A percentile compares a stretch with the other conserved stretches of the same genome.
phyloP scores from a whole-genome alignment of 2,113 vertebrate genomes.

The Corvus cornix region DNA sequence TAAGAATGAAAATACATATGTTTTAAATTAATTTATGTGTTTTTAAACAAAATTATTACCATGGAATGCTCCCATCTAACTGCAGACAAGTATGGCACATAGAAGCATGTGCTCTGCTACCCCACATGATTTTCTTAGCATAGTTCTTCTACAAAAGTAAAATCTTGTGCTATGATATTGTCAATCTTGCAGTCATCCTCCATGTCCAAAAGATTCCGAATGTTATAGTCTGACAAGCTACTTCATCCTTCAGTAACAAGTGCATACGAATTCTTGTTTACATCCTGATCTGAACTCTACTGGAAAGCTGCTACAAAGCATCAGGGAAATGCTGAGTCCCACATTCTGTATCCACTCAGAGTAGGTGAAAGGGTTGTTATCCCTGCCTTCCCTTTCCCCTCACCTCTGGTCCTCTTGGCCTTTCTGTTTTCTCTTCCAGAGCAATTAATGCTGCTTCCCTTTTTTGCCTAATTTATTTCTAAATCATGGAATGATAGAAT shows the following conservation, averaged over 20 bases:
- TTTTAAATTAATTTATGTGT: neutral
- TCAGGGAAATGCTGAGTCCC: neutral
- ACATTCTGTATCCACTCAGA: too few species aligned
- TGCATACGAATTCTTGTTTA: neutral
- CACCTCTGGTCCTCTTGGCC: neutral
- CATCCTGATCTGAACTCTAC: neutral
- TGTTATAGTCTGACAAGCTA: neutral
- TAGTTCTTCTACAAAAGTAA: neutral
- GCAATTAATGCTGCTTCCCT: neutral
- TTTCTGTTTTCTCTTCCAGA: neutral
- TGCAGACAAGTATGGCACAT: neutral
- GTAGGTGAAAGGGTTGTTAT: neutral
- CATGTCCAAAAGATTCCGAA: neutral
- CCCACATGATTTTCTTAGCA: neutral
- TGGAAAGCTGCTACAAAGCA: neutral
- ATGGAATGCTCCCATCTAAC: neutral
- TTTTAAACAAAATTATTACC: neutral
- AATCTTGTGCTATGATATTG: neutral
- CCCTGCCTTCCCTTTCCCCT: neutral
- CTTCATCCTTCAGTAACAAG: neutral
- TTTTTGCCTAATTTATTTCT: neutral
- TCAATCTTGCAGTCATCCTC: neutral
- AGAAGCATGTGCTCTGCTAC: neutral
- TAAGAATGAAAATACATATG: slow-evolving; percentile 67
- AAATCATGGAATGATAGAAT: neutral